Percentiles rank a stretch among this genome's conserved stretches.
Conservation (phyloP, 2,888 invertebrate species). For the Nebria salina region DNA sequence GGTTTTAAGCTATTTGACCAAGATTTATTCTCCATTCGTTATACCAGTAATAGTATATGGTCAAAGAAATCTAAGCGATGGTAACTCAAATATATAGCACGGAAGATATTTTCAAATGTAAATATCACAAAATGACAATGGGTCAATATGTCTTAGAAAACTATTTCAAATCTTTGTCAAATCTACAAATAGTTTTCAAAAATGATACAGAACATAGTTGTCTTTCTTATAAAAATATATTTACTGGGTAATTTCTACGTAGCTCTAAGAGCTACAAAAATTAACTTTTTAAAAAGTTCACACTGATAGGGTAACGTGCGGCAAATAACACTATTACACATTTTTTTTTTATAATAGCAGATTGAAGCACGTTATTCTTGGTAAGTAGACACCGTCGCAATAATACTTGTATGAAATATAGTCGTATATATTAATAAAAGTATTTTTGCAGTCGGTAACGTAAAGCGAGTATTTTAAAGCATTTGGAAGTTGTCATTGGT, state of each 20-base stretch:
- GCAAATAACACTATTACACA: conserved; percentile 38
- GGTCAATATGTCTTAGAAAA: neutral
- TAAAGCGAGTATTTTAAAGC: conserved; percentile 17
- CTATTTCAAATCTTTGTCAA: neutral
- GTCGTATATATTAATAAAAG: conserved; percentile 45
- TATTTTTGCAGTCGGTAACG: conserved; percentile 33
- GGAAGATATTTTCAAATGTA: conserved; percentile 35
- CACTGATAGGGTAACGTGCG: conserved; percentile 21
- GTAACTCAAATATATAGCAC: conserved; percentile 39
- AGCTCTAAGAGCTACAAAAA: neutral
- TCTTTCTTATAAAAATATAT: neutral
- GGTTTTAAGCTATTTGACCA: conserved; percentile 3
- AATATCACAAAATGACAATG: conserved; percentile 43
- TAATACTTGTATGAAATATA: conserved; percentile 47
- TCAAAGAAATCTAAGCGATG: conserved; percentile 33
- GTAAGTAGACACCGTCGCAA: conserved; percentile 32
- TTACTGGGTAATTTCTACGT: neutral
- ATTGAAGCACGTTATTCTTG: conserved; percentile 28
- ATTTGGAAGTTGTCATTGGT: neutral
- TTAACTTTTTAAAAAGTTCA: neutral
- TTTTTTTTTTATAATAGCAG: conserved; percentile 33
- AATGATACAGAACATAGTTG: neutral
- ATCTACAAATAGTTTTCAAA: neutral
- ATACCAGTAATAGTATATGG: conserved; percentile 4
- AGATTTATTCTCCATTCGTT: neutral